Evolutionary conservation across 2,113 vertebrate species (phyloP).

Genomic region (Pseudopodoces humilis): DNA sequence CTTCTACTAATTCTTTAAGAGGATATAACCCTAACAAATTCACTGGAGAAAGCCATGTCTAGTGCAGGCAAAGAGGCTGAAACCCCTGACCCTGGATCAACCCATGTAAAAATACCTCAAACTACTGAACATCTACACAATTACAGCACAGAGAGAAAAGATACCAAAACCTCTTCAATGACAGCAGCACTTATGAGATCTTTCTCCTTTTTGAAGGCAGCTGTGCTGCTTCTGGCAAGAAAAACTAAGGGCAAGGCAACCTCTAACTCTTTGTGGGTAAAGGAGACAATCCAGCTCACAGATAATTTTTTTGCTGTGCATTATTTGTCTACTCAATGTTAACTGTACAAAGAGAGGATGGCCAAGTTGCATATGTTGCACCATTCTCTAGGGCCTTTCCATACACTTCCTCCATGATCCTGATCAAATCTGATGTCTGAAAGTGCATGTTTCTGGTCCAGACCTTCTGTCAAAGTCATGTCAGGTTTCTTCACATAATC

Average conservation of each 20-base stretch:
- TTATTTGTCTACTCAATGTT: neutral
- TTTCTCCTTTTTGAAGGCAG: neutral
- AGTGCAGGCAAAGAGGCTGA: neutral
- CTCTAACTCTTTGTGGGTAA: neutral
- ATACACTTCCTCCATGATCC: neutral
- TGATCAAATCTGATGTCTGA: neutral
- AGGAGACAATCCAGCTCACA: neutral
- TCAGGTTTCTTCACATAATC: neutral
- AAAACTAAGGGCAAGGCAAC: neutral
- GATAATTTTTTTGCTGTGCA: neutral
- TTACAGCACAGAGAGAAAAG: neutral
- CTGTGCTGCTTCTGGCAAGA: neutral
- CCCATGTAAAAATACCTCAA: neutral
- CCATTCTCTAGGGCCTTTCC: neutral
- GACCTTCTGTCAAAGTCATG: neutral
- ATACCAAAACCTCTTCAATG: neutral
- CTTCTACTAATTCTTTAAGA: neutral
- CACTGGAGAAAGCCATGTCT: neutral
- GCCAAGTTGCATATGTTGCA: neutral
- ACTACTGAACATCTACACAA: neutral
- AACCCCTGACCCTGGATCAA: neutral
- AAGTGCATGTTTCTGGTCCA: neutral
- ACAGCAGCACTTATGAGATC: accelerated
- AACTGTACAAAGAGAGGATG: neutral
- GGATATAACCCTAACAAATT: neutral